A percentile compares a stretch with the other conserved stretches of the same genome.
phyloP scores from a whole-genome alignment of 2,888 invertebrate genomes.

The Drosophila fulvimacula region DNA sequence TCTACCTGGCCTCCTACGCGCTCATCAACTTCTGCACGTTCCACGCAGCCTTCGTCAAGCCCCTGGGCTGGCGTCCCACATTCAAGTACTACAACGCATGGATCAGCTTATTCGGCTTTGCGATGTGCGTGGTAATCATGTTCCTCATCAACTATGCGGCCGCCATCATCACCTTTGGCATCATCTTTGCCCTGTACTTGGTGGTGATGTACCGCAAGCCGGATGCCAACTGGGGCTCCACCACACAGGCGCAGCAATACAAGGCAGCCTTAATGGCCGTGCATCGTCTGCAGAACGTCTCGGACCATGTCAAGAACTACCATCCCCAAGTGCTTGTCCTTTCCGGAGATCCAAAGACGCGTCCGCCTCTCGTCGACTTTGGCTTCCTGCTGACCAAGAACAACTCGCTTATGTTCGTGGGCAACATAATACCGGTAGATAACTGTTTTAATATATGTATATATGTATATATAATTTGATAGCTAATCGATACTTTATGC shows the following conservation, averaged over 20 bases:
- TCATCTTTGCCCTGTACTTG: constrained; percentile 95
- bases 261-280: constrained; percentile 95
- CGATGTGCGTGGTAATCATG: constrained; percentile 95
- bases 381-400: constrained; percentile 96
- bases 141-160: constrained; percentile 97
- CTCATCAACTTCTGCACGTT: constrained; percentile 98
- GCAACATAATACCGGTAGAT: constrained; percentile 92
- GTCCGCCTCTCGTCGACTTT: constrained; percentile 96
- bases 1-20: constrained; percentile 97
- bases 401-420: constrained; percentile 95
- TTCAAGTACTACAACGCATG: constrained; percentile 97
- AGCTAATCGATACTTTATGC: constrained; percentile 13
- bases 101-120: constrained; percentile 93
- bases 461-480: not conserved
- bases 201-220: constrained; percentile 97
- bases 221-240: constrained; percentile 99
- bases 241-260: constrained; percentile 98
- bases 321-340: constrained; percentile 95
- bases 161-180: constrained; percentile 95
- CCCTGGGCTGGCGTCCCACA: constrained; percentile 95
- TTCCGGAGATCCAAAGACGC: constrained; percentile 91
- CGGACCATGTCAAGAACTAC: constrained; percentile 99
- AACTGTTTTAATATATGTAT: no score
- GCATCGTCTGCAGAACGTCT: constrained; percentile 91
- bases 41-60: constrained; percentile 95